phyloP scores from a whole-genome alignment of 1,140 invertebrate genomes.

The Metopolophium dirhodum region DNA sequence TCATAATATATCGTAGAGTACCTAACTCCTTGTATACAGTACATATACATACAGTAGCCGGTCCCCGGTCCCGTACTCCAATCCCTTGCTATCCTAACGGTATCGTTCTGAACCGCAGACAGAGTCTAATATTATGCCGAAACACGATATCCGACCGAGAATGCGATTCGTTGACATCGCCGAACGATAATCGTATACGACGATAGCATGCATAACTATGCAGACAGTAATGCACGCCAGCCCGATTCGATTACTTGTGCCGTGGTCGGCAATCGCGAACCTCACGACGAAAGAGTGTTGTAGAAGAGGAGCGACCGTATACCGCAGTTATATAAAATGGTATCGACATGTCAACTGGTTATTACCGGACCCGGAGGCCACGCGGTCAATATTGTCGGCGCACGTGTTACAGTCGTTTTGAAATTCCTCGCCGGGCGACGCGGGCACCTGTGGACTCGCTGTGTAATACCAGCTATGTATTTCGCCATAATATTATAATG shows the following conservation, averaged over 20 bases:
- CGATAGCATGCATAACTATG: background rate
- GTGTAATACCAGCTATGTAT: background rate
- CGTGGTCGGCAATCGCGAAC: background rate
- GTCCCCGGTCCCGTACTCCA: background rate
- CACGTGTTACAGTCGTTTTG: background rate
- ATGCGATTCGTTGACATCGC: background rate
- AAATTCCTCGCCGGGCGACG: background rate
- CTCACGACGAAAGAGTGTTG: background rate
- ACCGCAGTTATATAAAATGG: background rate
- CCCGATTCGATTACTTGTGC: background rate
- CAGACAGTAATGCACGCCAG: background rate
- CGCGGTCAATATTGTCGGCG: background rate
- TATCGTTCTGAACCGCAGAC: background rate
- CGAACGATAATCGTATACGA: background rate
- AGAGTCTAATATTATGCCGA: background rate
- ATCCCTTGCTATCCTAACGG: background rate
- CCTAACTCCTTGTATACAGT: no score
- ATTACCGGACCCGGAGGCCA: constrained; percentile 3
- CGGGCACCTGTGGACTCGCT: background rate
- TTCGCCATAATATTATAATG: background rate
- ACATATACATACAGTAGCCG: background rate
- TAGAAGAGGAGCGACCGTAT: background rate
- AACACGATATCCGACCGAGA: background rate
- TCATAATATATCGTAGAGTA: no score
- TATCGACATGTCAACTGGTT: constrained; percentile 28